A percentile compares a stretch with the other conserved stretches of the same genome.
Conservation (phyloP, 2,888 invertebrate species). For the Melanophora roralis region DNA sequence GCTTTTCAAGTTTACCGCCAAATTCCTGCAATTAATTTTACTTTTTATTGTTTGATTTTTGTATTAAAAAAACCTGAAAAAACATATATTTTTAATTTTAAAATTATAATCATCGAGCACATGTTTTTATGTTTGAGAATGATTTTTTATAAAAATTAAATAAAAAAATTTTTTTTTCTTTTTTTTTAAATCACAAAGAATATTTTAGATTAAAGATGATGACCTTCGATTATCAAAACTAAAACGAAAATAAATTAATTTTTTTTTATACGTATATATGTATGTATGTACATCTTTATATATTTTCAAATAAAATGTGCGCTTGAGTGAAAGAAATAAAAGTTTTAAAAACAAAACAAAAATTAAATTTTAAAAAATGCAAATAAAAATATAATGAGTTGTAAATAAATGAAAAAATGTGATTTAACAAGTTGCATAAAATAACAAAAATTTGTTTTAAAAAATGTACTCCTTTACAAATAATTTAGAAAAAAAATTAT, state of each 20-base stretch:
- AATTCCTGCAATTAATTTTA: conserved; percentile 39
- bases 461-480: too few species aligned
- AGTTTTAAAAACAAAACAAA: background rate
- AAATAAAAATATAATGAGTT: background rate
- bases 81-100: background rate
- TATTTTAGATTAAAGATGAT: conserved; percentile 35
- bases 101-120: background rate
- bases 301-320: conserved; percentile 10
- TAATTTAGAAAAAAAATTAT: too few species aligned
- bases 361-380: background rate
- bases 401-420: conserved; percentile 2
- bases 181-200: conserved; percentile 25
- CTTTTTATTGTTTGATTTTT: conserved; percentile 8
- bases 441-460: too few species aligned
- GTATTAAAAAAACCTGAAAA: too few species aligned
- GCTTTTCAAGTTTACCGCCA: too few species aligned
- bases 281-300: too few species aligned
- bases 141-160: conserved; percentile 4
- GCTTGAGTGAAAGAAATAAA: background rate
- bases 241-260: conserved; percentile 33
- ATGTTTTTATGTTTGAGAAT: background rate
- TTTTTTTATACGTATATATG: background rate
- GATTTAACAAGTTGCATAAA: background rate
- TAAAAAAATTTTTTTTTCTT: background rate
- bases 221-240: conserved; percentile 55